Evolutionary conservation across 53 echinoderm and acorn worm species (phyloP), one percentile per base, ranked within the genome.

Genomic region (Echinarachnius parma): DNA sequence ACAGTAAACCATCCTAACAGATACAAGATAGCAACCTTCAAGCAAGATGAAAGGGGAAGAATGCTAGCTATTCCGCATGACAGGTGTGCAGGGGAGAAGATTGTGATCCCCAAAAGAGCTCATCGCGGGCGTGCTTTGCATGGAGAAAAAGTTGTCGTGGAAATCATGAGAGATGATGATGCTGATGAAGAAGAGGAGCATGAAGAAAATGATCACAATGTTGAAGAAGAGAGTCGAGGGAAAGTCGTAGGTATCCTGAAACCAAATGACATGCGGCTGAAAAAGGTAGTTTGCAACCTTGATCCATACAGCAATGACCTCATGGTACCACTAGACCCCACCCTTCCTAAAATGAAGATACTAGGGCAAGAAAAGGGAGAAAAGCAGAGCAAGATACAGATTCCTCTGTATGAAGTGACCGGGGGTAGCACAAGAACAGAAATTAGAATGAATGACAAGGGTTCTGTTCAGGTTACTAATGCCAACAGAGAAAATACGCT

Each of bases 311-410:
- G 64, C 42, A 64, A 84, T 33, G 66, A 81, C 26, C 36, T 95
- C 42, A 95, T 95, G 95, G 87, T 84, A 3, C 95, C 95, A 11
- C 68, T 95, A 48, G 87, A 82, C 35, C 80, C 75, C 29, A 62
- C 77, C 0, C 84, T 75, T 56, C 95, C 95, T 3, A 95, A 90
- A 59, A 67, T 95, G 76, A 60, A 77, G 21, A 71, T 81, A 8
- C 58, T 53, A 46, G 70, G 66, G 23, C 55, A 32, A 45, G 21
- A 21, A 11, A 60, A 34, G 1, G 64, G 71, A 48, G 9, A 0
- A 10, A 68, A n/a, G 11, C 32, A 68, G 3, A 80, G 77, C 48
- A 28, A 53, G 35, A 59, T 77, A 28, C 74, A 28, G 20, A 85
- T 85, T 15, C 68, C 85, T 11, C 61, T 89, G 21, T 80, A 54